Percentiles rank a stretch among this genome's conserved stretches.
Evolutionary conservation across 2,113 vertebrate species (phyloP).

Genomic region (Cyanoliseus patagonus): DNA sequence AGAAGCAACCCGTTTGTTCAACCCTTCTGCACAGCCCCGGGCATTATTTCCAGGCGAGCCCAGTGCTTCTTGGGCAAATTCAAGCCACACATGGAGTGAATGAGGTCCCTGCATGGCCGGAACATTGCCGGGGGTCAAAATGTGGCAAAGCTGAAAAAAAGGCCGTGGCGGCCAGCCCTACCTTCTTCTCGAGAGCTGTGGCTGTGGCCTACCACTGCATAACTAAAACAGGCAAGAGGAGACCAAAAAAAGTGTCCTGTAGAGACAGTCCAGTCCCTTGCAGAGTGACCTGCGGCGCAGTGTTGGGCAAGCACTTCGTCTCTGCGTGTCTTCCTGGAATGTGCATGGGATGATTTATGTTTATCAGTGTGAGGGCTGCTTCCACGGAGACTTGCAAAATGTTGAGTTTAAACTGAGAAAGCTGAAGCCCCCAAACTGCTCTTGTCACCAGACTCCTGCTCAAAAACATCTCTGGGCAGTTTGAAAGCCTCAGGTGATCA

Average conservation of each 20-base stretch:
- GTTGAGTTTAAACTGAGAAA: neutral
- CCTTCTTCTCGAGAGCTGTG: neutral
- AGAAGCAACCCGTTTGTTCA: neutral
- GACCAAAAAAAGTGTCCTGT: neutral
- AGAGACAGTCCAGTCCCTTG: neutral
- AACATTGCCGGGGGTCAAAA: neutral
- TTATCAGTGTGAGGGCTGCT: neutral
- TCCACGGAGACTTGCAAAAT: neutral
- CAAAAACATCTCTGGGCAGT: neutral
- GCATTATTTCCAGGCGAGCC: neutral
- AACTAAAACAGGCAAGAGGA: neutral
- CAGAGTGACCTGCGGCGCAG: neutral
- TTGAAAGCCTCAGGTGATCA: neutral
- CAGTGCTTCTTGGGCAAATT: neutral
- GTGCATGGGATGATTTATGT: neutral
- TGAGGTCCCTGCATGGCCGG: neutral
- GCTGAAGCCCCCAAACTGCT: neutral
- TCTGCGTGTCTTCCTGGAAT: neutral
- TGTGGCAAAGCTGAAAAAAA: neutral
- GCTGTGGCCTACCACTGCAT: neutral
- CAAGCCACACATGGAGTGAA: neutral
- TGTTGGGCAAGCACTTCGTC: slow-evolving; percentile 2
- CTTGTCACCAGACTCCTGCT: neutral
- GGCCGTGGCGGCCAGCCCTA: neutral
- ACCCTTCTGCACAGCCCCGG: neutral